Evolutionary conservation across 2,797 vertebrate genomes (phyloP), one percentile per base, ranked within the genome.

Genomic region (Crenichthys baileyi): DNA sequence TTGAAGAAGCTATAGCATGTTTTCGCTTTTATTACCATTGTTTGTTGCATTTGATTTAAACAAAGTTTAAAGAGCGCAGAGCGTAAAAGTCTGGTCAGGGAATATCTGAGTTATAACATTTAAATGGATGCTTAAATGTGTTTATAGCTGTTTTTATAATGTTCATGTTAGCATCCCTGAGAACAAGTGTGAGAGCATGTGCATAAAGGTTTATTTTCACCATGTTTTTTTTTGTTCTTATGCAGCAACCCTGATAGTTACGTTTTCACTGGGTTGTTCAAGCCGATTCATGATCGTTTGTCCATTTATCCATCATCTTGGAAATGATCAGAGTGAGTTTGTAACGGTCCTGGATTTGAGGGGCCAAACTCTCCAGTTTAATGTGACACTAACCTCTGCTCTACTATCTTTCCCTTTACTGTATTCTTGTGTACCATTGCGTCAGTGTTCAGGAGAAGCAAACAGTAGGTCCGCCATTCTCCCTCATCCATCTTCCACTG

Each of bases 401-500:
- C 24, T 60, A 20, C 24, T 15, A 31, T 71, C 29, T 73, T 65
- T 31, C 9, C 2, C 12, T 48, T 7, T 3, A 60, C 39, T 68
- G 31, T 36, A 36, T 60, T 60, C n/a, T 48, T 53, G 55, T 58
- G 29, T 41, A 61, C 74, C 72, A 12, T 71, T 68, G 39, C 44
- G 55, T 79, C 67, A 48, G 70, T 68, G 61, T 83, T 80, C 81
- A 41, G 72, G 13, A 76, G 36, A 71, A 80, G 70, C 78, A 88
- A 75, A 83, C 83, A 75, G 70, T 85, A 70, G 83, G 87, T 85
- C 80, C 83, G 82, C 2, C 82, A 60, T 76, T 65, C 85, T 89
- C 46, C 20, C 60, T 77, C 68, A 2, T 75, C 75, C 83, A 81
- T 76, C 83, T 71, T 71, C 65, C 77, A 65, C 76, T 50, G 44